Evolutionary conservation across 2,113 vertebrate genomes (phyloP).

Genomic region (Petromus typicus): DNA sequence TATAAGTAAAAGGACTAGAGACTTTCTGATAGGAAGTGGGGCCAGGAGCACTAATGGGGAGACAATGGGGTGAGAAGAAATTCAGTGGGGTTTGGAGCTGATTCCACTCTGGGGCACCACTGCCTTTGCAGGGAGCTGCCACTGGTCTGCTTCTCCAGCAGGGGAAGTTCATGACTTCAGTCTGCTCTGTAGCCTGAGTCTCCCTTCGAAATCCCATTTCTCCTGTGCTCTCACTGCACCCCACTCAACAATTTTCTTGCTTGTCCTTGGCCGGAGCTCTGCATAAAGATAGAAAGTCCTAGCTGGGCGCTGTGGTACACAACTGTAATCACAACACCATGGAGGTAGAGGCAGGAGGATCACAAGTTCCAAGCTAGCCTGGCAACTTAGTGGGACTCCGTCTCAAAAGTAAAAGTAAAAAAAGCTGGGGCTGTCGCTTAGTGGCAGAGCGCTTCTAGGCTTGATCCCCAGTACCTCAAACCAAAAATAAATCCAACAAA

Average conservation of each 20-base stretch:
- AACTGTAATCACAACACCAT: neutral
- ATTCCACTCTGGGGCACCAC: neutral
- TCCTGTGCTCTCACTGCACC: neutral
- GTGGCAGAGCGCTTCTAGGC: neutral
- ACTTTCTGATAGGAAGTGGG: neutral
- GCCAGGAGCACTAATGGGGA: neutral
- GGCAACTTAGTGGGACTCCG: neutral
- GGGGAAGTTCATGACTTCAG: neutral
- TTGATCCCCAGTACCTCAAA: neutral
- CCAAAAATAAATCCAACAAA: neutral
- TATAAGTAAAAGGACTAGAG: neutral
- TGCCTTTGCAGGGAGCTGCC: neutral
- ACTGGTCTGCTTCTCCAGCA: neutral
- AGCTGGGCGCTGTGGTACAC: too few relatives aligned
- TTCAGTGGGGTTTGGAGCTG: neutral
- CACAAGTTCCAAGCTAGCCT: neutral
- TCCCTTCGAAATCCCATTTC: neutral
- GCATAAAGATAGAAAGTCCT: neutral
- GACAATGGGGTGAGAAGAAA: too few relatives aligned
- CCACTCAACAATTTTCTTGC: neutral
- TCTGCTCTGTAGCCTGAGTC: neutral
- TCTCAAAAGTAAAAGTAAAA: neutral
- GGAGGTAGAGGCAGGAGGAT: neutral
- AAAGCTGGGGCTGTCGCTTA: neutral
- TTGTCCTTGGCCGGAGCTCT: neutral